These are phyloP conservation scores for Chrysochloris asiatica DNA, from an alignment of 2,113 vertebrate genomes.

Conservation along the genomic window DNA sequence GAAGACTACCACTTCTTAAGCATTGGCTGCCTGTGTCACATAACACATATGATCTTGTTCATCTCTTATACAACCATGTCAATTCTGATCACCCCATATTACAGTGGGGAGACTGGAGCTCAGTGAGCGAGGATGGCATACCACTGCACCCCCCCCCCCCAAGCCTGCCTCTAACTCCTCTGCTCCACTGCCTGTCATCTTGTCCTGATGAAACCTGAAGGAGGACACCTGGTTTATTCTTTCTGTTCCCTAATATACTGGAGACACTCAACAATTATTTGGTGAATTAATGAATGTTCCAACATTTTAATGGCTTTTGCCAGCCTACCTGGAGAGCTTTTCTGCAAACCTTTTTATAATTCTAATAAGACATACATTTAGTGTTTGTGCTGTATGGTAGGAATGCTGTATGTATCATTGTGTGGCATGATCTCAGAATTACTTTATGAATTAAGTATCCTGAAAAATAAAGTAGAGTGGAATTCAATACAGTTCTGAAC, in stretches of 20 bases:
- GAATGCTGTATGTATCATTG: conserved; percentile 3
- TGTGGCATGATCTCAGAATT: conserved; percentile 36
- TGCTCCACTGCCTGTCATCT: too few species aligned
- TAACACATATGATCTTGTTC: neutral
- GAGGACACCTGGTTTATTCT: neutral
- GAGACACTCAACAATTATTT: neutral
- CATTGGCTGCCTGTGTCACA: neutral
- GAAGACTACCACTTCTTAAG: neutral
- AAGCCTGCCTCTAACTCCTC: neutral
- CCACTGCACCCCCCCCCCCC: neutral
- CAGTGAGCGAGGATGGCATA: neutral
- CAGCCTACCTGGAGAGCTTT: conserved; percentile 2
- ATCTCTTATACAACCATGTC: neutral
- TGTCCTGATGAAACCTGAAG: neutral
- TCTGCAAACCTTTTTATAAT: conserved; percentile 47
- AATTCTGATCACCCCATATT: neutral
- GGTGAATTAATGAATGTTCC: neutral
- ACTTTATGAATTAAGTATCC: conserved; percentile 65
- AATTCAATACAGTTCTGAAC: conserved; percentile 27
- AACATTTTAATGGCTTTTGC: neutral
- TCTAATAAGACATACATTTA: conserved; percentile 45
- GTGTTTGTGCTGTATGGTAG: neutral
- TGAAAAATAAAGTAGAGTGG: conserved; percentile 52
- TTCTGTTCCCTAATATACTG: neutral
- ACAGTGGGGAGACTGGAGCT: neutral